These are phyloP conservation scores for Luffia ferchaultella DNA, from an alignment of 2,888 invertebrate species.

Conservation along the genomic window DNA sequence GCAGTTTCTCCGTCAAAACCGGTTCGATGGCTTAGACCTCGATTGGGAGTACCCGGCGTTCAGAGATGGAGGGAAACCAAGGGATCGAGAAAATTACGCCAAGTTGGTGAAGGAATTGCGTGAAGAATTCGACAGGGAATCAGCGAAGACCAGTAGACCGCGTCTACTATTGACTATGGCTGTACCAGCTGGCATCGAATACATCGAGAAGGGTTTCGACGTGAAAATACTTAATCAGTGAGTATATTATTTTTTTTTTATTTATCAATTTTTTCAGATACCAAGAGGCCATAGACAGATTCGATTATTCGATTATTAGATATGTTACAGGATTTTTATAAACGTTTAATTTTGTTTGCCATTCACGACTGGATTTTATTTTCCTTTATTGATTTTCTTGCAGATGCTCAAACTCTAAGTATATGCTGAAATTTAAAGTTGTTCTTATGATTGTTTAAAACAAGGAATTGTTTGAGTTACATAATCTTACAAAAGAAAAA, in stretches of 20 bases:
- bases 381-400: too few species aligned
- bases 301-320: too few species aligned
- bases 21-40: slow-evolving; percentile 91
- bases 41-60: slow-evolving; percentile 93
- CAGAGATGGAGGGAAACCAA: slow-evolving; percentile 80
- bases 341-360: too few species aligned
- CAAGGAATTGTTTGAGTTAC: too few species aligned
- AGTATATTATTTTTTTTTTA: slow-evolving; percentile 28
- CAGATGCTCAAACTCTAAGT: too few species aligned
- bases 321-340: too few species aligned
- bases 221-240: slow-evolving; percentile 85
- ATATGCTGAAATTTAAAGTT: too few species aligned
- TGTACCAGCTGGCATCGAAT: slow-evolving; percentile 92
- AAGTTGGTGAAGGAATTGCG: slow-evolving; percentile 87
- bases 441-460: too few species aligned
- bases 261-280: too few species aligned
- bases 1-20: slow-evolving; percentile 84
- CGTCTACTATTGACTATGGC: slow-evolving; percentile 89
- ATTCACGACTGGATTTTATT: too few species aligned
- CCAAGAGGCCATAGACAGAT: too few species aligned
- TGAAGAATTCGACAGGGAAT: slow-evolving; percentile 88
- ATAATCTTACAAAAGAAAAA: too few species aligned
- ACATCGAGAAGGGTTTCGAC: slow-evolving; percentile 93
- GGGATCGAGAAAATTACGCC: slow-evolving; percentile 89
- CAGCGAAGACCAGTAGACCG: slow-evolving; percentile 82